Conservation (phyloP, 2,797 vertebrate species). For the Pachyuromys duprasi region DNA sequence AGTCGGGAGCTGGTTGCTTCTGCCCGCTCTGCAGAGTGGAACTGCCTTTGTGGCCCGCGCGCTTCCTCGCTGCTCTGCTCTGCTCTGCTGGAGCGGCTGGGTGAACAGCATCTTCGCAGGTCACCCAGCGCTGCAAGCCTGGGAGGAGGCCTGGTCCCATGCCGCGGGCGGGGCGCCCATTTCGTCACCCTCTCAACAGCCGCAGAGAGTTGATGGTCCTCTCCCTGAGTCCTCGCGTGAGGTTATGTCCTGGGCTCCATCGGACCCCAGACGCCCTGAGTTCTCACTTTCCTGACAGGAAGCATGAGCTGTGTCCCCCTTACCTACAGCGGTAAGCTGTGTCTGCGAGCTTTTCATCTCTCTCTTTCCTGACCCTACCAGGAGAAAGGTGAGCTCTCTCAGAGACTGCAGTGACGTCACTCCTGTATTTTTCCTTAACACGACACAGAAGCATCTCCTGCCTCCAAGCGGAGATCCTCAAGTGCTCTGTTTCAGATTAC, state of each 20-base stretch:
- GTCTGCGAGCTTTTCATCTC: not conserved
- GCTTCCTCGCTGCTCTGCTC: not conserved
- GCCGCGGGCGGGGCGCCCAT: not conserved
- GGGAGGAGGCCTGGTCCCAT: not conserved
- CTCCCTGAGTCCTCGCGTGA: not conserved
- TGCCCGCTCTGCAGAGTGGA: not conserved
- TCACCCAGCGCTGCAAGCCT: not conserved
- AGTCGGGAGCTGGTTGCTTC: not conserved
- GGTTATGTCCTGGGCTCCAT: not conserved
- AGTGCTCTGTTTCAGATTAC: slow-evolving; percentile 51
- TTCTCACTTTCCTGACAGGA: not conserved
- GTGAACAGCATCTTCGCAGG: not conserved
- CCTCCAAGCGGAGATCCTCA: not conserved
- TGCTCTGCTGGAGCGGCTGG: no score
- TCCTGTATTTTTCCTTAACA: slow-evolving; percentile 18
- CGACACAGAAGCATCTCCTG: slow-evolving; percentile 29
- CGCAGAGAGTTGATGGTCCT: not conserved
- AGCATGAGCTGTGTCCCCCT: not conserved
- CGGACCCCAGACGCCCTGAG: not conserved
- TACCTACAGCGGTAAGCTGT: not conserved
- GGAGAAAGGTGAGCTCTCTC: slow-evolving; percentile 31
- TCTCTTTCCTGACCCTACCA: not conserved
- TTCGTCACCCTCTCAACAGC: not conserved
- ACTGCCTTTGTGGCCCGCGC: not conserved
- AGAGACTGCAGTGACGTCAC: slow-evolving; percentile 17